These are phyloP conservation scores for Dendroctonus valens DNA, from an alignment of 1,140 invertebrate genomes.

Conservation along the genomic window DNA sequence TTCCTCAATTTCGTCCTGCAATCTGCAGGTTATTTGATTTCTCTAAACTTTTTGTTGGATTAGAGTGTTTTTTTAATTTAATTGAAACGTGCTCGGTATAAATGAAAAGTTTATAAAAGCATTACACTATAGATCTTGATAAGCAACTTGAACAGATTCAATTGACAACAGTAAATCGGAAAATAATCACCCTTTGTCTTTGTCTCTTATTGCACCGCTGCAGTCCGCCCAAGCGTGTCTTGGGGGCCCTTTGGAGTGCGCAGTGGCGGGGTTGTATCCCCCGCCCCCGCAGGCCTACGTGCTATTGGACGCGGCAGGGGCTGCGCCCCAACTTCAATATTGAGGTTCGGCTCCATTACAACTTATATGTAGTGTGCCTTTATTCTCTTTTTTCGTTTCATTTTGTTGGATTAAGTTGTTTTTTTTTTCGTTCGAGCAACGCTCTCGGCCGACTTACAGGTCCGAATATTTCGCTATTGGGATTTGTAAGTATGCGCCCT, in stretches of 20 bases:
- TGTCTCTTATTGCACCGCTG: conserved; percentile 28
- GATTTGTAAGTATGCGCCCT: too few relatives aligned
- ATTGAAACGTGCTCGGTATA: too few relatives aligned
- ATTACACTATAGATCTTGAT: too few relatives aligned
- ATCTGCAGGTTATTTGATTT: too few relatives aligned
- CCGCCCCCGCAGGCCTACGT: conserved; percentile 49
- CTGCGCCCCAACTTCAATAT: conserved; percentile 46
- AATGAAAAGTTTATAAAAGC: too few relatives aligned
- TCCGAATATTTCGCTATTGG: too few relatives aligned
- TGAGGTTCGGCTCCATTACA: conserved; percentile 42
- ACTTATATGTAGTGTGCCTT: background rate
- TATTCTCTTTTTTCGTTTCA: background rate
- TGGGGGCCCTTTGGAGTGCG: conserved; percentile 38
- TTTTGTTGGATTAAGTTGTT: background rate
- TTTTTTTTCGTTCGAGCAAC: background rate
- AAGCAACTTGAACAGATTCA: too few relatives aligned
- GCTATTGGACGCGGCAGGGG: conserved; percentile 46
- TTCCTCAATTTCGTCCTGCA: too few relatives aligned
- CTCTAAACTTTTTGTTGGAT: too few relatives aligned
- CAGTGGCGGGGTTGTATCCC: conserved; percentile 47
- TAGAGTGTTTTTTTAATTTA: too few relatives aligned
- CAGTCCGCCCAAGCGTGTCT: conserved; percentile 44
- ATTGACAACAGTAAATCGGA: too few relatives aligned
- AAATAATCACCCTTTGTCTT: conserved; percentile 27
- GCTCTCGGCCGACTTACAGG: background rate